Evolutionary conservation across 2,888 invertebrate genomes (phyloP), one percentile per base, ranked within the genome.

Genomic region (Trissolcus brochymenae): DNA sequence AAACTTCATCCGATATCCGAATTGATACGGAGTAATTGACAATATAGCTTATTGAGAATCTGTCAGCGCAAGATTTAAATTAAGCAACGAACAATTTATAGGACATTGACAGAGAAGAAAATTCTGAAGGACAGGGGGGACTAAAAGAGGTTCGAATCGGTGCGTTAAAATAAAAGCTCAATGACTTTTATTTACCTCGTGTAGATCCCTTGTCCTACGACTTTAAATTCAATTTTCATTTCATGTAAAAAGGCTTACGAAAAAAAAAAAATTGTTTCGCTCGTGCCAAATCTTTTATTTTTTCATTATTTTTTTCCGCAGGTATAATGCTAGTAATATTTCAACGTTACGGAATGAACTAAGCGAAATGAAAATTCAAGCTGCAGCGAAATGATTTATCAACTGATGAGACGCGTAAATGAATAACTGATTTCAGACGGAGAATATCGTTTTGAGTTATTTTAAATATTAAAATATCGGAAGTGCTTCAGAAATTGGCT

Each of bases 21-120:
- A 84, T 82, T 82, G 85, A 85, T 85, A 85, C 81, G 80, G 79
- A 76, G 80, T 85, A 85, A 86, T 85, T 83, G 86, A 85, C 85
- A 85, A 83, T 35, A 35, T 82, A 76, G 84, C 82, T 86, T 86
- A 84, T 84, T 83, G 84, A 83, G 81, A 79, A 84, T 84, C 84
- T 82, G 85, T 83, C 85, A 81, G 81, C 70, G 78, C 54, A 70
- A 81, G 82, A 84, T 84, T 83, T 82, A 80, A 82, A 82, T 82
- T 80, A 82, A 82, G 80, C 83, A 79, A 80, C 76, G 80, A 76
- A 79, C 79, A 76, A 76, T 80, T 80, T 79, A 70, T 70, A 73
- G 66, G 56, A 75, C 54, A 57, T 35, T 51, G 59, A 68, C 50
- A 17, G 64, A 57, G 57, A 65, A 55, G 65, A 53, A 71, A 71